Percentiles rank a stretch among this genome's conserved stretches.
Conservation (phyloP, 2,797 vertebrate species). For the Anabacerthia variegaticeps region DNA sequence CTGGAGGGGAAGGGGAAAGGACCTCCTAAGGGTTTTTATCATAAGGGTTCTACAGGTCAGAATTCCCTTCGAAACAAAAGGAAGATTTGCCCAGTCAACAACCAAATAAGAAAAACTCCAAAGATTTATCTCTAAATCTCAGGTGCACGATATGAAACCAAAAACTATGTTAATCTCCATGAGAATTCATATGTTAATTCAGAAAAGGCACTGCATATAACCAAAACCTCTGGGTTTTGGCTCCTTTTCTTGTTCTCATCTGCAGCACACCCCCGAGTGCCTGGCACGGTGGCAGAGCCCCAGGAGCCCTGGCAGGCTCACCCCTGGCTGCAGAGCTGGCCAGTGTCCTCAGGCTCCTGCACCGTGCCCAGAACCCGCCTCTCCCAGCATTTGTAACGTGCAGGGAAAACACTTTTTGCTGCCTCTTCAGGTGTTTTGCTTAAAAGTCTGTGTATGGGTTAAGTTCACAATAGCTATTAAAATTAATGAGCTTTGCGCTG, state of each 20-base stretch:
- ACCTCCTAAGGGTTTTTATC: background rate
- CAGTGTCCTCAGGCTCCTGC: background rate
- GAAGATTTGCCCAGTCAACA: background rate
- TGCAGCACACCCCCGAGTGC: background rate
- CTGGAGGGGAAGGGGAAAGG: background rate
- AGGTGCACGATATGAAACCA: background rate
- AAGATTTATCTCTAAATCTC: background rate
- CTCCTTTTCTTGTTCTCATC: background rate
- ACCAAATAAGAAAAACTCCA: background rate
- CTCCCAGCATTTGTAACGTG: background rate
- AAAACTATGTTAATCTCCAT: background rate
- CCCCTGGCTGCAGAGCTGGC: background rate
- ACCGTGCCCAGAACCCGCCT: background rate
- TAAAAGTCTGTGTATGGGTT: background rate
- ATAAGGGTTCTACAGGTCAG: background rate
- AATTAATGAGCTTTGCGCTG: conserved; percentile 15
- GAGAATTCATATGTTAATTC: background rate
- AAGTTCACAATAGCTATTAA: background rate
- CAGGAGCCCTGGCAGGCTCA: background rate
- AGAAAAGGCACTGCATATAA: background rate
- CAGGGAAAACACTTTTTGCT: background rate
- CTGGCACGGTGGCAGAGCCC: background rate
- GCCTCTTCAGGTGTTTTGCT: background rate
- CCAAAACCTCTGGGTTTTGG: background rate
- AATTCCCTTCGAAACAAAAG: background rate